Percentiles rank a stretch among this genome's conserved stretches.
These are phyloP conservation scores for Nerophis lumbriciformis DNA, from an alignment of 2,113 vertebrate genomes.

Conservation along the genomic window DNA sequence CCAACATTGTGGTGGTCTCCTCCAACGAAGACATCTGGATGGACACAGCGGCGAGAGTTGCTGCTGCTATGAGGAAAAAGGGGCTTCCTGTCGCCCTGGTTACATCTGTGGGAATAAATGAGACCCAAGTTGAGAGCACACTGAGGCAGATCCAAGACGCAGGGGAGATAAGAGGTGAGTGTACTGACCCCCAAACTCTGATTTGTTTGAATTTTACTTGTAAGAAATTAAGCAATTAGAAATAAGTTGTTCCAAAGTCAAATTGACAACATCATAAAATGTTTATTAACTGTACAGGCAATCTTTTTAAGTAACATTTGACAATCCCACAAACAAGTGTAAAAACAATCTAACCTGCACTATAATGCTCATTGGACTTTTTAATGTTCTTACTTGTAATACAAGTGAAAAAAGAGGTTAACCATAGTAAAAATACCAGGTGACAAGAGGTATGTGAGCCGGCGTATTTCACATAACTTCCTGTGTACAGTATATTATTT, in stretches of 20 bases:
- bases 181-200: neutral
- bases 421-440: too few species aligned
- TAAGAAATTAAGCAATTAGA: too few species aligned
- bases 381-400: too few species aligned
- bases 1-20: slow-evolving; percentile 80
- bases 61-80: slow-evolving; percentile 68
- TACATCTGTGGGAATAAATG: slow-evolving; percentile 65
- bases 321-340: neutral
- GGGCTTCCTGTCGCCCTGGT: slow-evolving; percentile 80
- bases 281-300: neutral
- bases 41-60: slow-evolving; percentile 75
- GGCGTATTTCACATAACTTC: too few species aligned
- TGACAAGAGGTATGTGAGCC: too few species aligned
- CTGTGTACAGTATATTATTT: too few species aligned
- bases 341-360: too few species aligned
- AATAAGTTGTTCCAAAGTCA: neutral
- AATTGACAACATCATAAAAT: neutral
- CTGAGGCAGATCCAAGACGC: slow-evolving; percentile 71
- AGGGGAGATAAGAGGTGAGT: slow-evolving; percentile 79
- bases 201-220: too few species aligned
- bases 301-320: neutral
- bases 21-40: slow-evolving; percentile 84
- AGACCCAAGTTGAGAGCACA: slow-evolving; percentile 67
- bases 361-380: too few species aligned
- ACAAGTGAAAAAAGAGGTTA: too few species aligned